A percentile compares a stretch with the other conserved stretches of the same genome.
Evolutionary conservation across 2,797 vertebrate genomes (phyloP).

Genomic region (Arctocebus calabarensis): DNA sequence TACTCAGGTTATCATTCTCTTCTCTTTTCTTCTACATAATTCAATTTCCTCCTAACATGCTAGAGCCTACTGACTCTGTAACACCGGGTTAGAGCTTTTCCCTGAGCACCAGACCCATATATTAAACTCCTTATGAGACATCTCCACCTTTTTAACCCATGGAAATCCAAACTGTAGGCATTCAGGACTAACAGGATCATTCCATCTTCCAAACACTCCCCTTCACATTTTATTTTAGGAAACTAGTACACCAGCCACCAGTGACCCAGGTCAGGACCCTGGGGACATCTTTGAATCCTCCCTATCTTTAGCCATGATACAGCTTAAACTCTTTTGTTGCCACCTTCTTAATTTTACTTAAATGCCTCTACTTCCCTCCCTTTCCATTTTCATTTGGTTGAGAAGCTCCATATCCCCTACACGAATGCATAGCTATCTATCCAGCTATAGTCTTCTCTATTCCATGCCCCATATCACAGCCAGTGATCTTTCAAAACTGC

Average conservation of each 20-base stretch:
- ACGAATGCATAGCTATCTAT: not conserved
- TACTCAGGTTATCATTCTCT: not conserved
- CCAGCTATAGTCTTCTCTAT: not conserved
- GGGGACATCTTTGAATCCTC: not conserved
- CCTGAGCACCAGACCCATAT: not conserved
- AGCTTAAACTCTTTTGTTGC: not conserved
- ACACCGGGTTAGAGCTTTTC: not conserved
- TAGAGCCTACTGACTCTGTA: not conserved
- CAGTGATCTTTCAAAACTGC: not conserved
- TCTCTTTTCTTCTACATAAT: not conserved
- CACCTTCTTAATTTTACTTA: not conserved
- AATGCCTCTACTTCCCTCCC: not conserved
- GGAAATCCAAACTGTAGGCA: not conserved
- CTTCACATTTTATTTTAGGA: slow-evolving; percentile 3
- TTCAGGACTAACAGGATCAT: not conserved
- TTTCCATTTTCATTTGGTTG: slow-evolving; percentile 6
- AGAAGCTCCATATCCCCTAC: not conserved
- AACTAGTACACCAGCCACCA: not conserved
- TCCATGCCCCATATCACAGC: not conserved
- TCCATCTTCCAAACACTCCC: not conserved
- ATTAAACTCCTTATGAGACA: not conserved
- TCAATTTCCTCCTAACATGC: not conserved
- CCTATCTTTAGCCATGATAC: not conserved
- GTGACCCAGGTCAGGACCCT: not conserved
- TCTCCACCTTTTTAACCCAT: not conserved